Base-by-base conservation (phyloP, 1,140 invertebrate genomes). In the Bombus breviceps region DNA sequence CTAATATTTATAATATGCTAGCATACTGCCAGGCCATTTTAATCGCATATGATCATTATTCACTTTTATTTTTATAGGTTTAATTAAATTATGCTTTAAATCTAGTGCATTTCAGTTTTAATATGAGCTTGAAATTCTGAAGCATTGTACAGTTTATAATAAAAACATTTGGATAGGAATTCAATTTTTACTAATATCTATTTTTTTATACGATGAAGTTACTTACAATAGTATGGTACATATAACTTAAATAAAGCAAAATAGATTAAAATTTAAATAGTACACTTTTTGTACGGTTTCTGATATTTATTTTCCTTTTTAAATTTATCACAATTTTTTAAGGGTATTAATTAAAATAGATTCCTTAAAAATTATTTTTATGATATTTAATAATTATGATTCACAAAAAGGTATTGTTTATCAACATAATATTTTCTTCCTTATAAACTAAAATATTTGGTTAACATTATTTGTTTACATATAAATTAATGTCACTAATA, bases 401-500 rank as follows among this genome's bases (percentile, higher is more conserved):
- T 64, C 22, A 80, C 39, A 68, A 39, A 85, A 66, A 53, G 32
- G n/a, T 59, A 64, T 66, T 73, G n/a, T 80, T 15, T 32, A 5
- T 62, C 15, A 57, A 86, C 59, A 76, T 75, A 80, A 81, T 81
- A 76, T 76, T 43, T 62, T 37, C 71, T 64, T 79, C 41, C 79
- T 87, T 87, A 87, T 39, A 66, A 85, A 41, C 76, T 87, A 87
- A 34, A 39, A 73, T 84, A 87, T 84, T 83, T 87, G 86, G 81
- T 84, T 87, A 85, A 64, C 68, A 32, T 34, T 69, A 81, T 75
- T 57, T 77, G 73, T 78, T 81, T 81, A 81, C n/a, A 85, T n/a
- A 81, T 85, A 81, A 85, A 85, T 85, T 74, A 81, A 81, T 28
- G 15, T 73, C 8, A 59, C 39, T 68, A 32, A 37, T 76, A 39